Evolutionary conservation across 1,140 invertebrate genomes (phyloP).

Genomic region (Drusus annulatus): DNA sequence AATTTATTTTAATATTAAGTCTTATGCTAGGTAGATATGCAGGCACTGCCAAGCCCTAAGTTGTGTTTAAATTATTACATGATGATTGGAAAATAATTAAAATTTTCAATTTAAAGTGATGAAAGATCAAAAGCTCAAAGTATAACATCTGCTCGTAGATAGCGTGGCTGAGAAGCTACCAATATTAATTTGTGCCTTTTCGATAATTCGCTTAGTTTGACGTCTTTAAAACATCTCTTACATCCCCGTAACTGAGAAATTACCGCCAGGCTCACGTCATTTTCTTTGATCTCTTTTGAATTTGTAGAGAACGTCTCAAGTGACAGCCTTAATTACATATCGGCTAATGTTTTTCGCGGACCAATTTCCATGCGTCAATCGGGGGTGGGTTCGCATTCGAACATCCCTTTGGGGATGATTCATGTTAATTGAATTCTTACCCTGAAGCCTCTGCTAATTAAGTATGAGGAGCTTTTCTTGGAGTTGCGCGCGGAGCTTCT

Average conservation of each 20-base stretch:
- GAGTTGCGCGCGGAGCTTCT: conserved; percentile 23
- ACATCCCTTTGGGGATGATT: conserved; percentile 41
- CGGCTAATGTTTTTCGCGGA: conserved; percentile 43
- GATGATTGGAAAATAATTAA: too few species aligned
- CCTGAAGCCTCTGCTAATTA: conserved; percentile 52
- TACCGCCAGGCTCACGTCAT: conserved; percentile 36
- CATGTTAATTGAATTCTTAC: conserved; percentile 58
- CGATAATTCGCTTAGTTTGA: conserved; percentile 25
- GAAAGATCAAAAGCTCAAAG: too few species aligned
- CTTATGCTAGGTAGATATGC: too few species aligned
- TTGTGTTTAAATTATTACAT: too few species aligned
- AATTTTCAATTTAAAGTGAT: too few species aligned
- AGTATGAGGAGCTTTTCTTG: background rate
- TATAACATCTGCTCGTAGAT: too few species aligned
- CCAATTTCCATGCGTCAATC: conserved; percentile 49
- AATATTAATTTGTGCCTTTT: background rate
- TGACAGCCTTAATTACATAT: conserved; percentile 44
- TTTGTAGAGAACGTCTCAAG: conserved; percentile 35
- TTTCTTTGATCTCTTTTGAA: conserved; percentile 43
- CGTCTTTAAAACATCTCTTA: background rate
- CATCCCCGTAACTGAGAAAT: background rate
- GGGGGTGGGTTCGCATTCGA: conserved; percentile 7
- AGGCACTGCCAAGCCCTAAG: too few species aligned
- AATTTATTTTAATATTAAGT: too few species aligned
- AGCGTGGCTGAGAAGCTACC: background rate